Percentiles rank a stretch among this genome's conserved stretches.
phyloP scores from a whole-genome alignment of 1,140 invertebrate species.

The Lethocerus indicus region DNA sequence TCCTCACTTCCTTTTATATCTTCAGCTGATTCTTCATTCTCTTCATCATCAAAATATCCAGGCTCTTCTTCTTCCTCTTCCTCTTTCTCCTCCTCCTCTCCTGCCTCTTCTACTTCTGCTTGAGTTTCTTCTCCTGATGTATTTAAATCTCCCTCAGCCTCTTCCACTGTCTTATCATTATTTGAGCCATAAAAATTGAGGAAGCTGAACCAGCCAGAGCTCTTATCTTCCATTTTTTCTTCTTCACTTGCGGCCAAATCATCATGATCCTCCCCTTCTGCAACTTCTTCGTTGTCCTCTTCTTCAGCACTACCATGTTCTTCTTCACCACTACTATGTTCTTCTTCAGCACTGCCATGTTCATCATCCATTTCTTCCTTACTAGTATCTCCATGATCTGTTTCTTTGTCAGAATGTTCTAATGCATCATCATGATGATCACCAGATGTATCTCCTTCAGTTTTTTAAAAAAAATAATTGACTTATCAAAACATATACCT shows the following conservation, averaged over 20 bases:
- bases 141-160: slow-evolving; percentile 8
- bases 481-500: no score
- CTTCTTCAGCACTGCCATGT: slow-evolving; percentile 19
- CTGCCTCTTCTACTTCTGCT: slow-evolving; percentile 7
- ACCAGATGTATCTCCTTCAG: no score
- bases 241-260: slow-evolving; percentile 19
- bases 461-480: no score
- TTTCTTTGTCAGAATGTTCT: slow-evolving; percentile 18
- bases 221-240: slow-evolving; percentile 16
- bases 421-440: no score
- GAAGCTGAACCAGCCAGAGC: no score
- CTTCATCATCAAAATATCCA: slow-evolving; percentile 3
- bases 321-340: slow-evolving; percentile 19
- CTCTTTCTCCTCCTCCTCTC: slow-evolving; percentile 8
- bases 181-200: no score
- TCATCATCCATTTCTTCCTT: slow-evolving; percentile 19
- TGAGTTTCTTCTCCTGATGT: slow-evolving; percentile 4
- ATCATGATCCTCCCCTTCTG: slow-evolving; percentile 12
- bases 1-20: slow-evolving; percentile 18
- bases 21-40: slow-evolving; percentile 9
- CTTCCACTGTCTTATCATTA: slow-evolving; percentile 3
- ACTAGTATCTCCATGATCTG: slow-evolving; percentile 21
- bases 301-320: slow-evolving; percentile 18
- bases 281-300: slow-evolving; percentile 11
- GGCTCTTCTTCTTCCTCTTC: slow-evolving; percentile 8